Evolutionary conservation across 2,888 invertebrate species (phyloP).

Genomic region (Nymphalis polychloros): DNA sequence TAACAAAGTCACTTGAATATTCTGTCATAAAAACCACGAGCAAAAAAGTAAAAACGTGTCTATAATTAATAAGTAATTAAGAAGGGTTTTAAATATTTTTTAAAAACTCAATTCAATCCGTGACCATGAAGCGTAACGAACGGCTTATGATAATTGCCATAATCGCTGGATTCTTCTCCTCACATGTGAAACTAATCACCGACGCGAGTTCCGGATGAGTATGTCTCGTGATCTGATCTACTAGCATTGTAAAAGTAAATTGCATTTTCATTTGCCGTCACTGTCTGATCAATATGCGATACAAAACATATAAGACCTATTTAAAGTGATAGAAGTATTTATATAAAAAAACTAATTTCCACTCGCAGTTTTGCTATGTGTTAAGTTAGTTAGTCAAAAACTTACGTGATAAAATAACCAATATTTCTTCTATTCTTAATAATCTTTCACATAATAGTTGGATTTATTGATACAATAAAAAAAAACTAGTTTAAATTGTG

Average conservation of each 20-base stretch:
- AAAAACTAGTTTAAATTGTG: background rate
- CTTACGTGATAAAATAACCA: too few species aligned
- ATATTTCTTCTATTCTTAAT: too few species aligned
- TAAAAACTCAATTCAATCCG: conserved; percentile 45
- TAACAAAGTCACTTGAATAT: background rate
- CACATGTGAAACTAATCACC: conserved; percentile 65
- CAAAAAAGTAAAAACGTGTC: conserved; percentile 6
- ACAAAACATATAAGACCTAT: conserved; percentile 8
- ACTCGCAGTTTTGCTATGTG: too few species aligned
- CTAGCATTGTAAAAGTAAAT: conserved; percentile 58
- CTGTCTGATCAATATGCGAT: conserved; percentile 31
- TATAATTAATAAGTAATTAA: conserved; percentile 19
- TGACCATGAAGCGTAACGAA: conserved; percentile 66
- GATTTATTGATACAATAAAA: background rate
- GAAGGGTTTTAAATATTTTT: conserved; percentile 24
- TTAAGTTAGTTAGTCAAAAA: too few species aligned
- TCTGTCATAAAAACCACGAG: background rate
- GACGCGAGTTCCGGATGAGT: conserved; percentile 64
- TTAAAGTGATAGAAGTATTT: background rate
- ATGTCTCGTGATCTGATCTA: conserved; percentile 63
- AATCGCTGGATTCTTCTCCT: conserved; percentile 62
- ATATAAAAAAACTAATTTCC: too few species aligned
- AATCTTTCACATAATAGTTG: too few species aligned
- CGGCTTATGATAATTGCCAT: conserved; percentile 59
- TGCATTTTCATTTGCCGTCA: conserved; percentile 48